Conservation (phyloP, 1,140 invertebrate species). For the Lethrus apterus region DNA sequence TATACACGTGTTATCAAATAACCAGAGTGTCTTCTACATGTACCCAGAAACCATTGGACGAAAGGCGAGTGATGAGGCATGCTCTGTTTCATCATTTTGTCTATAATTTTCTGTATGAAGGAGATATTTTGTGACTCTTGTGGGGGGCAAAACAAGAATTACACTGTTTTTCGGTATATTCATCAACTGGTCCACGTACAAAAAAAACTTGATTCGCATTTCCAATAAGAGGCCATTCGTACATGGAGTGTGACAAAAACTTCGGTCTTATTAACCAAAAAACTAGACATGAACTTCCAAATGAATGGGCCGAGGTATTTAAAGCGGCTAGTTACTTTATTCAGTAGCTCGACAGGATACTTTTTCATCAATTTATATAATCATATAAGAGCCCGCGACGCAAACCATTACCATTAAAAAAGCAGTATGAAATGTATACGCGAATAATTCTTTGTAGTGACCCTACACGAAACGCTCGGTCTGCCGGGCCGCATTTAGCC, state of each 20-base stretch:
- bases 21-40: slow-evolving; percentile 21
- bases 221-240: slow-evolving; percentile 9
- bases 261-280: slow-evolving; percentile 8
- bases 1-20: slow-evolving; percentile 22
- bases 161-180: slow-evolving; percentile 10
- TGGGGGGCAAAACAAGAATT: slow-evolving; percentile 15
- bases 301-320: slow-evolving; percentile 3
- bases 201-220: slow-evolving; percentile 7
- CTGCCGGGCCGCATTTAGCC: too few relatives aligned
- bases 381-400: too few relatives aligned
- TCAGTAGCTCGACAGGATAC: too few relatives aligned
- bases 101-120: not conserved
- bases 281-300: not conserved
- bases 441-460: too few relatives aligned
- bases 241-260: slow-evolving; percentile 12
- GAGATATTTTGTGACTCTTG: slow-evolving; percentile 13
- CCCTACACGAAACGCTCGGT: too few relatives aligned
- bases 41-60: slow-evolving; percentile 24
- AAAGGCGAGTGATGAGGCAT: slow-evolving; percentile 28
- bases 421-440: too few relatives aligned
- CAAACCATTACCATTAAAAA: too few relatives aligned
- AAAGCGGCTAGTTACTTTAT: slow-evolving; percentile 1
- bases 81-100: slow-evolving; percentile 29
- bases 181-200: slow-evolving; percentile 9
- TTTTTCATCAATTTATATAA: too few relatives aligned